phyloP scores from a whole-genome alignment of 2,888 invertebrate genomes.

The Andrena chrysosceles region DNA sequence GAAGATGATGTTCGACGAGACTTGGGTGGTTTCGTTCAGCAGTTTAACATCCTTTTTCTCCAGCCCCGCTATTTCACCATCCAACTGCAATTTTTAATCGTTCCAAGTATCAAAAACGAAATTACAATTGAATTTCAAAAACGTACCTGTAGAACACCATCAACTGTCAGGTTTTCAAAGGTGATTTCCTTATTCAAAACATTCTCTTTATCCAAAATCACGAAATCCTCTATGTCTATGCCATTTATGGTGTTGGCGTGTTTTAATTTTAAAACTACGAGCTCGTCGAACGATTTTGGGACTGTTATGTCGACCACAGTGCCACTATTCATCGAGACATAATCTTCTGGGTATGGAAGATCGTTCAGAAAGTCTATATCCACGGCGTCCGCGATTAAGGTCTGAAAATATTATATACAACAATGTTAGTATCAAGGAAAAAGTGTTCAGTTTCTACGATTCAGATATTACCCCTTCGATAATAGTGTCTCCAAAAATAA shows the following conservation, averaged over 20 bases:
- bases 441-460: neutral
- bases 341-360: conserved; percentile 86
- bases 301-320: conserved; percentile 83
- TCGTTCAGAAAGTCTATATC: conserved; percentile 84
- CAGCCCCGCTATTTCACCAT: conserved; percentile 85
- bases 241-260: conserved; percentile 85
- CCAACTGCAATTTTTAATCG: conserved; percentile 81
- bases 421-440: neutral
- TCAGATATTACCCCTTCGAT: conserved; percentile 85
- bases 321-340: conserved; percentile 82
- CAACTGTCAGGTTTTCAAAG: conserved; percentile 86
- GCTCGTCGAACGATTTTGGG: conserved; percentile 85
- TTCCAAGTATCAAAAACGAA: neutral
- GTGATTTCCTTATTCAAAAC: conserved; percentile 84
- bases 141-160: conserved; percentile 85
- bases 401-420: conserved; percentile 37
- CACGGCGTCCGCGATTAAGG: conserved; percentile 60
- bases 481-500: conserved; percentile 82
- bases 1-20: conserved; percentile 85
- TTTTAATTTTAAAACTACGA: conserved; percentile 83
- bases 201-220: conserved; percentile 85
- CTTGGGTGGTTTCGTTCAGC: conserved; percentile 83
- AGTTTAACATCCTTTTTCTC: conserved; percentile 71
- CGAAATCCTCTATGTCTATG: conserved; percentile 84
- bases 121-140: neutral